Percentiles rank a stretch among this genome's conserved stretches.
These are phyloP conservation scores for Ochropleura leucogaster DNA, from an alignment of 2,888 invertebrate species.

Conservation along the genomic window DNA sequence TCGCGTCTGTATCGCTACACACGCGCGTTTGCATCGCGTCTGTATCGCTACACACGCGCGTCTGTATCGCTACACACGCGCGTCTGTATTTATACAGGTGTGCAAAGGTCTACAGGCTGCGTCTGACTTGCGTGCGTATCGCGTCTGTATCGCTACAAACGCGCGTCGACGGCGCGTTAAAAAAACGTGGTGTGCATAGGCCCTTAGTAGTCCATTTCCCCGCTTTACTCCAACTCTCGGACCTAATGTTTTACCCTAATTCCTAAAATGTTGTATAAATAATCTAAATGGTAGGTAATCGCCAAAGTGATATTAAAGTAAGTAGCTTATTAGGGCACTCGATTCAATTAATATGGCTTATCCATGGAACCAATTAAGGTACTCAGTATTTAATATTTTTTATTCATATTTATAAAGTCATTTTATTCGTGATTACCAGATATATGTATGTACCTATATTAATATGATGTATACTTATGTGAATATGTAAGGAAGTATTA, in stretches of 20 bases:
- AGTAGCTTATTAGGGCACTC: constrained; percentile 72
- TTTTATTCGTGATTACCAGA: constrained; percentile 35
- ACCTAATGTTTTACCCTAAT: constrained; percentile 2
- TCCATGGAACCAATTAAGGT: constrained; percentile 78
- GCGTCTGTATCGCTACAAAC: no score
- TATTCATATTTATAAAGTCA: constrained; percentile 48
- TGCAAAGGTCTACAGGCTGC: no score
- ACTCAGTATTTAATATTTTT: constrained; percentile 59
- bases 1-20: no score
- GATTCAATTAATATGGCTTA: constrained; percentile 75
- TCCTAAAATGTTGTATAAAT: constrained; percentile 46
- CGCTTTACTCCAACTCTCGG: constrained; percentile 10
- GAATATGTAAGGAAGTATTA: constrained; percentile 1
- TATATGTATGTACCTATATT: constrained; percentile 3
- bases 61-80: no score
- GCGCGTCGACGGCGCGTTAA: no score
- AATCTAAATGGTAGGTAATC: constrained; percentile 63
- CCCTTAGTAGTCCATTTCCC: background rate
- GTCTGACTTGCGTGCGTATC: no score
- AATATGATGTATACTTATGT: constrained; percentile 20
- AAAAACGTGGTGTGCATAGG: no score
- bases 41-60: no score
- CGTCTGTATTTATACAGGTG: no score
- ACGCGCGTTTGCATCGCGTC: no score
- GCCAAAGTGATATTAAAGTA: constrained; percentile 85